Conservation (phyloP, 2,888 invertebrate species). For the Argyresthia goedartella region DNA sequence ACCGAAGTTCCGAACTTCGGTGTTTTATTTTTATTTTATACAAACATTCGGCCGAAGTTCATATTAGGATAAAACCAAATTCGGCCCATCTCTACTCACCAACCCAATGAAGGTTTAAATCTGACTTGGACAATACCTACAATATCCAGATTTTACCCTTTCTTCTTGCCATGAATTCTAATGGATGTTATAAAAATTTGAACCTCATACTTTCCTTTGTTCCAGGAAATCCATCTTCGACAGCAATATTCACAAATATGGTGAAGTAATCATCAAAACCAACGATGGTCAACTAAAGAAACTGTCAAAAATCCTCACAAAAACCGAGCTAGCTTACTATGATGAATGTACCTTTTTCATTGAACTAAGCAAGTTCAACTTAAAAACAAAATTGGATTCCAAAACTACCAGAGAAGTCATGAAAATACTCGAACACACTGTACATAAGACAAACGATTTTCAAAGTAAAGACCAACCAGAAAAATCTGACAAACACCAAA, state of each 20-base stretch:
- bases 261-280: slow-evolving; percentile 32
- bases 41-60: no score
- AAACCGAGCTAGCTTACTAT: slow-evolving; percentile 25
- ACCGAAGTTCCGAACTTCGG: no score
- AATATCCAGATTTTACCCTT: no score
- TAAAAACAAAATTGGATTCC: slow-evolving; percentile 26
- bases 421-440: background rate
- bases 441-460: background rate
- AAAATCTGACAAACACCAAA: slow-evolving; percentile 18
- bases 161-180: no score
- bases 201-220: background rate
- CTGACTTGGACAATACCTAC: no score
- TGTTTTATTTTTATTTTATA: no score
- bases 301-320: slow-evolving; percentile 22
- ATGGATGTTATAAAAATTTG: background rate
- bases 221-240: slow-evolving; percentile 45
- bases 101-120: no score
- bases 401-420: slow-evolving; percentile 22
- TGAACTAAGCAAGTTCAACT: slow-evolving; percentile 22
- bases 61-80: no score
- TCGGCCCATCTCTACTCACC: no score
- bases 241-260: slow-evolving; percentile 45
- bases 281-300: slow-evolving; percentile 19
- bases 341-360: slow-evolving; percentile 29
- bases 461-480: slow-evolving; percentile 15